Evolutionary conservation across 2,888 invertebrate genomes (phyloP), one percentile per base, ranked within the genome.

Genomic region (Thelaira solivaga): DNA sequence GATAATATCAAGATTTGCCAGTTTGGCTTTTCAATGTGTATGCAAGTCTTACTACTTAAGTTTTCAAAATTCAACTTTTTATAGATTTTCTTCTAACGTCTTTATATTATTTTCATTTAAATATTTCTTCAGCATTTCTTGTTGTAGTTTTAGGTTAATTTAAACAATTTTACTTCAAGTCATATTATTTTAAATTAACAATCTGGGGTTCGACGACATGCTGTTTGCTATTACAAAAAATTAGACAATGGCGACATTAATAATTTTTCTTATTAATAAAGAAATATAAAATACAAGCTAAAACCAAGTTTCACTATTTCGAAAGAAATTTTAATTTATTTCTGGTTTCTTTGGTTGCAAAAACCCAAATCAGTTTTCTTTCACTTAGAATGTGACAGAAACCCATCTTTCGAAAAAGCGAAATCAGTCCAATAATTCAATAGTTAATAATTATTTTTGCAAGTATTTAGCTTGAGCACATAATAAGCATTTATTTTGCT

Each of bases 191-290:
- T 80, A 80, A 79, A 67, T 80, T 69, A 81, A 80, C 78, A 80
- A 81, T 86, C n/a, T 84, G 85, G 47, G 84, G 84, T 84, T 81
- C 84, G 85, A 86, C 84, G 87, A 86, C 85, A 87, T 87, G 73
- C 47, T 78, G 69, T 64, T 64, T n/a, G n/a, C 22, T n/a, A 11
- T 2, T 49, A 59, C 39, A 45, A 43, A 26, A 45, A 45, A 26
- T 34, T 31, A 85, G 83, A n/a, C n/a, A n/a, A n/a, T n/a, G 85
- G 82, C 82, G 81, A 83, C 83, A 83, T 86, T 83, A 82, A 82
- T 31, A 8, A n/a, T 34, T 0, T 55, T 64, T 57, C 16, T 73
- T 69, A 43, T 65, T 84, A 84, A 84, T 82, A 86, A 85, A 88
- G 87, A 82, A 2, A 84, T 83, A 71, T 39, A 76, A 68, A 79